A percentile compares a stretch with the other conserved stretches of the same genome.
Evolutionary conservation across 2,113 vertebrate species (phyloP).

Genomic region (Platysternon megacephalum): DNA sequence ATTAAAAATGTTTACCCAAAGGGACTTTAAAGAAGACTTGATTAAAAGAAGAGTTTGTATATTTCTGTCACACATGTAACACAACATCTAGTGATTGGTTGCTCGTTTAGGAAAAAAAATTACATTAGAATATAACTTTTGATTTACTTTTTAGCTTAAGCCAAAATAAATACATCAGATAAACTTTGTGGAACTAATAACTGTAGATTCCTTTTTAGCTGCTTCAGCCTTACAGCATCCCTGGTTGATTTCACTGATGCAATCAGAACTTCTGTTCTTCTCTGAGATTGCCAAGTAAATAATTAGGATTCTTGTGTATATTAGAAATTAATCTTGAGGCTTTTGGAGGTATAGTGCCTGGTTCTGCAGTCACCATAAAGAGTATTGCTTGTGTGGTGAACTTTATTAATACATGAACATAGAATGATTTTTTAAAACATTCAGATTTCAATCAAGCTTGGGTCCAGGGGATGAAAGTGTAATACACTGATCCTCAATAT

Average conservation of each 20-base stretch:
- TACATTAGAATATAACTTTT: not conserved
- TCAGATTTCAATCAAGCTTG: not conserved
- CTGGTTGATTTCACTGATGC: not conserved
- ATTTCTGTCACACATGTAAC: not conserved
- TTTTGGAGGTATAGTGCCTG: not conserved
- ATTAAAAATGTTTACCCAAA: not conserved
- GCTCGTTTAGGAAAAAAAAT: not conserved
- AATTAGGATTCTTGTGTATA: not conserved
- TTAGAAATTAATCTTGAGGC: not conserved
- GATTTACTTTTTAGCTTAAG: not conserved
- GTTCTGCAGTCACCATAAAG: not conserved
- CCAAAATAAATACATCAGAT: not conserved
- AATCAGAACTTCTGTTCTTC: not conserved
- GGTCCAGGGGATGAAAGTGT: slow-evolving; percentile 11
- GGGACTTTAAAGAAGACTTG: not conserved
- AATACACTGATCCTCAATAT: not conserved
- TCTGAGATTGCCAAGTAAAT: not conserved
- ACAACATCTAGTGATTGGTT: not conserved
- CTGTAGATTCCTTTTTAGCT: not conserved
- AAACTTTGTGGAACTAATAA: not conserved
- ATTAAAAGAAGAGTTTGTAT: not conserved
- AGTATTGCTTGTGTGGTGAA: not conserved
- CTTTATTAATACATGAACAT: not conserved
- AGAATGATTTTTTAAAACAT: not conserved
- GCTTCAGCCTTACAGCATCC: not conserved